These are phyloP conservation scores for Anableps anableps DNA, from an alignment of 2,797 vertebrate genomes.

Conservation along the genomic window DNA sequence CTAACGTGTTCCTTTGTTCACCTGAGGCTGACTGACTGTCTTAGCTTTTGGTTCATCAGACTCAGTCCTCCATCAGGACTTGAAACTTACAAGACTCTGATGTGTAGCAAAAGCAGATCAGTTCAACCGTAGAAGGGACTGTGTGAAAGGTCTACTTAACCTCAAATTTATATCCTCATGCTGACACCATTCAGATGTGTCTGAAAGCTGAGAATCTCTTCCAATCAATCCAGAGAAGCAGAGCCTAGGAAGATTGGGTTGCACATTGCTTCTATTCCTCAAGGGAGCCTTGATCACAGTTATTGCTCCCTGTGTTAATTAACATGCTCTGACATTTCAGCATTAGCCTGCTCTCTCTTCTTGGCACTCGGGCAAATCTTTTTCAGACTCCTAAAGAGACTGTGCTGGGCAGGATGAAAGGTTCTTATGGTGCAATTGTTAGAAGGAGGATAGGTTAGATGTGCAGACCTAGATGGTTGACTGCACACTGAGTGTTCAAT, in stretches of 20 bases:
- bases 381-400: conserved; percentile 56
- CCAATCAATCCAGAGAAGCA: conserved; percentile 73
- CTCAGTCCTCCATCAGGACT: background rate
- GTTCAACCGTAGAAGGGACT: background rate
- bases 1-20: background rate
- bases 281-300: conserved; percentile 79
- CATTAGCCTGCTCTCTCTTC: conserved; percentile 70
- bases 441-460: conserved; percentile 33
- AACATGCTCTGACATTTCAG: conserved; percentile 79
- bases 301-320: conserved; percentile 82
- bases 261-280: conserved; percentile 58
- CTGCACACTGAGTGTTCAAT: conserved; percentile 36
- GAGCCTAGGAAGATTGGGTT: conserved; percentile 69
- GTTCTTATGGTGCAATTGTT: conserved; percentile 59
- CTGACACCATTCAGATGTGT: conserved; percentile 80
- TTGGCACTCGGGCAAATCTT: conserved; percentile 68
- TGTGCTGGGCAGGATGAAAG: conserved; percentile 57
- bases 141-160: conserved; percentile 13
- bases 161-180: conserved; percentile 69
- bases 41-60: background rate
- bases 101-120: background rate
- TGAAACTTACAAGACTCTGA: background rate
- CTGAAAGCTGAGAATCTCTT: conserved; percentile 83
- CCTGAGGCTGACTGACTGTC: background rate
- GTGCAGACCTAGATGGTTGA: conserved; percentile 28